Base-by-base conservation (phyloP, 1,140 invertebrate species). In the Augochlora pura region DNA sequence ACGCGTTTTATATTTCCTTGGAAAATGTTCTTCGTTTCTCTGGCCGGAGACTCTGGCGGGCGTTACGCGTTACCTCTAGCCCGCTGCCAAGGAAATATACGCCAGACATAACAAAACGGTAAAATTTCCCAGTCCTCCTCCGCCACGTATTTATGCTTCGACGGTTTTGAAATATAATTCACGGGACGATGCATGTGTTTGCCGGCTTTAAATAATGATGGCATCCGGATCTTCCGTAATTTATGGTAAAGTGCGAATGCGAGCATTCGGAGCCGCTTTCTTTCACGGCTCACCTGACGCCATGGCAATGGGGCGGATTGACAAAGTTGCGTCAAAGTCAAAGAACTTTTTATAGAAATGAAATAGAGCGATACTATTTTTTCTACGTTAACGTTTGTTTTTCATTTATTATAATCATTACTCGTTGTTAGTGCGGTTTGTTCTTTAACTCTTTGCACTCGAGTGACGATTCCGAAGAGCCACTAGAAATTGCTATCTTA, bases 151-250 rank as follows among this genome's bases (percentile, higher is more conserved):
- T 75, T 57, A 66, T 54, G 63, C 49, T 42, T 67, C 46, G 73
- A 75, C 14, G 52, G 65, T 14, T 75, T 18, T 25, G 49, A 67
- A 75, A 75, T 67, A 25, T 27, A 42, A 59, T 57, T 59, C 49
- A 54, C 67, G 27, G 27, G 49, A 38, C 25, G n/a, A 69, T 38
- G 49, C 49, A 18, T 57, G 27, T 52, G 67, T 57, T 57, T n/a
- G 67, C 21, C 16, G 49, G 27, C 49, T 54, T 2, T 69, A 69
- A 69, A 57, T 69, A 69, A 57, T n/a, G 67, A 69, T 23, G 49
- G 38, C 27, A 57, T 57, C 16, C 16, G 67, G 27, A 69, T 69
- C 18, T 57, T 32, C 21, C 27, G 52, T 57, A 69, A 69, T 69
- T 38, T 68, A 68, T 42, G 66, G 18, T 52, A 4, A 32, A 68